Base-by-base conservation (phyloP, 2,888 invertebrate species). In the Oxyscelio sp. region DNA sequence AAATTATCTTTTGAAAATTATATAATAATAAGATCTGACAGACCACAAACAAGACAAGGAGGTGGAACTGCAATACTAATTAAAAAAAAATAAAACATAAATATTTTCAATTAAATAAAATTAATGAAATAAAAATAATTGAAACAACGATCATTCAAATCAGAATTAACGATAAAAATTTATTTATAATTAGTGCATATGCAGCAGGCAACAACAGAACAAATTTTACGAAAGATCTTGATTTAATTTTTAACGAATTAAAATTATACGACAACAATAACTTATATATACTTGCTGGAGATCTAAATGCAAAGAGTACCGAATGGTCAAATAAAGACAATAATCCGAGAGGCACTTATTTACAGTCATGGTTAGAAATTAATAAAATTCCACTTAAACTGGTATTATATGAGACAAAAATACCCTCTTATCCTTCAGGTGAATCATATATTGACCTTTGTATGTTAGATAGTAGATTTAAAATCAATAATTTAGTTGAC, bases 1-100 rank as follows among this genome's bases (percentile, higher is more conserved):
- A 52, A 61, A 27, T 0, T 61, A 8, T n/a, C 40, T 4, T 73
- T 61, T 8, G 15, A 61, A 40, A 11, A 40, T 3, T 73, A 52
- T 52, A 9, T 52, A 2, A 22, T 59, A 1, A 38, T 73, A 0
- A 50, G 73, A 52, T 52, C 50, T n/a, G 61, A 73, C n/a, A 59
- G 50, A 22, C 1, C 15, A 0, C 11, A 48, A n/a, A 1, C 48
- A 50, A 50, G 8, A 5, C 6, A 31, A 6, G 85, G 87, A 9
- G 85, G 87, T 0, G 87, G 85, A 8, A 85, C 87, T 11, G 86
- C 83, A 31, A 86, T 86, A 4, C 5, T 85, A 11, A 66, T 84
- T 5, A 85, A 75, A 59, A 81, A 81, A 2, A 77, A 17, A 24
- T 81, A 0, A 48, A 78, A n/a, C 63, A 34, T 15, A 40, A 74